Evolutionary conservation across 2,888 invertebrate species (phyloP).

Genomic region (Julus scandinavius): DNA sequence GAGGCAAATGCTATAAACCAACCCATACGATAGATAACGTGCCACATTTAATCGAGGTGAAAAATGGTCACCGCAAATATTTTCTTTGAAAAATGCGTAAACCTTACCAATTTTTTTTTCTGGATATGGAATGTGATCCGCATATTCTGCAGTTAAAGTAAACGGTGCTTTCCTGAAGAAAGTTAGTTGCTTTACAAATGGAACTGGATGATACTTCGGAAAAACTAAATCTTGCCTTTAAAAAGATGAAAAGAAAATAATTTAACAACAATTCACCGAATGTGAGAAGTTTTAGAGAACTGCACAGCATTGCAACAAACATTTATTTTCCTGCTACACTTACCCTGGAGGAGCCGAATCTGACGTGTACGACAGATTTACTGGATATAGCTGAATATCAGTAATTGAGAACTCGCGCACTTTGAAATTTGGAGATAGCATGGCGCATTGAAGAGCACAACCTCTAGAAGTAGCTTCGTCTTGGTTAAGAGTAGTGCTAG

Average conservation of each 20-base stretch:
- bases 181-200: constrained; percentile 93
- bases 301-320: background rate
- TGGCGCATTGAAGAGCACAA: constrained; percentile 93
- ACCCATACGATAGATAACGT: too few species aligned
- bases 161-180: constrained; percentile 92
- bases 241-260: constrained; percentile 58
- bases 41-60: too few species aligned
- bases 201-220: constrained; percentile 84
- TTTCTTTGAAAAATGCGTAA: constrained; percentile 21
- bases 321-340: background rate
- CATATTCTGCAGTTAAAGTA: constrained; percentile 84
- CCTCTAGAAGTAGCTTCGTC: constrained; percentile 98
- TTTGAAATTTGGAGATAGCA: constrained; percentile 95
- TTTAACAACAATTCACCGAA: background rate
- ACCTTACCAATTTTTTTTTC: constrained; percentile 80
- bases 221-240: constrained; percentile 91
- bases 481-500: constrained; percentile 92
- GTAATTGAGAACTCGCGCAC: constrained; percentile 95
- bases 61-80: background rate
- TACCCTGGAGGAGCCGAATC: constrained; percentile 28
- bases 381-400: constrained; percentile 86
- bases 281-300: background rate
- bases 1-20: background rate
- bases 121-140: constrained; percentile 75
- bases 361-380: constrained; percentile 75